Evolutionary conservation across 2,797 vertebrate genomes (phyloP), one percentile per base, ranked within the genome.

Genomic region (Myotis vivesi): DNA sequence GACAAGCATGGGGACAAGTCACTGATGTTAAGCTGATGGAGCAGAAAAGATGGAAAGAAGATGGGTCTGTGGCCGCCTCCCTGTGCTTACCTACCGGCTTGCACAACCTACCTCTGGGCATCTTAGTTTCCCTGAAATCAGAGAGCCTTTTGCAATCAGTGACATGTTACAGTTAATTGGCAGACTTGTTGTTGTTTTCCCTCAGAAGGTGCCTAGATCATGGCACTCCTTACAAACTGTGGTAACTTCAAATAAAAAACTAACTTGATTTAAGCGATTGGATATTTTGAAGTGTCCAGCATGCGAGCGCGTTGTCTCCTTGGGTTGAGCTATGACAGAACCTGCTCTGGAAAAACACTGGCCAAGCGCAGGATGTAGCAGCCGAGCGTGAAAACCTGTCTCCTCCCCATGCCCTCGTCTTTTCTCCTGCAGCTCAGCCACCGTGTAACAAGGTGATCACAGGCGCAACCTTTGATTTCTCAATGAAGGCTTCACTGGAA

Each of bases 401-500:
- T 59, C 68, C 22, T 51, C 33, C 46, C 0, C 1, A 22, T 0
- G 0, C 7, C 20, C 28, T 15, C 0, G 3, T 30, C 73, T 53
- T 41, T 44, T 30, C 25, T 33, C 71, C 28, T 2, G 13, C 23
- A 4, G 71, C 76, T 69, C 62, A 28, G 57, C 38, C 30, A 8
- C 68, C 4, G 0, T 9, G 20, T 15, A 38, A 66, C 51, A 11
- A 59, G 23, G 72, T 30, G 82, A 41, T 17, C 73, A n/a, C n/a
- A 59, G 80, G 23, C 9, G 20, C 82, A 66, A n/a, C 51, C 85
- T 92, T 76, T 68, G 57, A 51, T 83, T 83, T 71, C 82, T 69
- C 68, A 41, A 19, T 46, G 84, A 82, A 94, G 33, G 30, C 71
- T 94, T 82, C 84, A 76, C 96, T 62, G 96, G 97, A 92, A 72